Percentiles rank a stretch among this genome's conserved stretches.
These are phyloP conservation scores for Holothuria scabra DNA, from an alignment of 53 echinoderm and acorn worm species.

Conservation along the genomic window DNA sequence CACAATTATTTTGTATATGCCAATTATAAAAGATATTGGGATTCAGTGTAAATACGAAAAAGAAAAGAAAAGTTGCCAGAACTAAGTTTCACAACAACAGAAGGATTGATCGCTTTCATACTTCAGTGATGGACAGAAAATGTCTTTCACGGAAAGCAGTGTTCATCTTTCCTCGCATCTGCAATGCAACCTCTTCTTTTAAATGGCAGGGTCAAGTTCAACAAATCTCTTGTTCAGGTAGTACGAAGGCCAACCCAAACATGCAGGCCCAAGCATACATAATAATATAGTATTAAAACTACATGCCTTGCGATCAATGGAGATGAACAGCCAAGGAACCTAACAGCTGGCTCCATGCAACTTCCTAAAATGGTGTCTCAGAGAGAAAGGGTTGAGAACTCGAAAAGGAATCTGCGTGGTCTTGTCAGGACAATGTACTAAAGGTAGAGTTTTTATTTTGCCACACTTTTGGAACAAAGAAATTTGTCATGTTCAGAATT, in stretches of 20 bases:
- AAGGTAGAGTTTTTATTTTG: not conserved
- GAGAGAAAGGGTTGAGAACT: conserved; percentile 14
- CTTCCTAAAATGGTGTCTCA: conserved; percentile 43
- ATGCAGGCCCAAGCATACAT: not conserved
- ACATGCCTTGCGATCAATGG: not conserved
- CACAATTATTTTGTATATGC: too few relatives aligned
- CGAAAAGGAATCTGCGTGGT: conserved; percentile 34
- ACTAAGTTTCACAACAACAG: too few relatives aligned
- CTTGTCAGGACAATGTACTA: conserved; percentile 7
- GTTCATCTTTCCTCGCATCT: not conserved
- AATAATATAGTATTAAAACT: conserved; percentile 5
- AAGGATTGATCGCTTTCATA: too few relatives aligned
- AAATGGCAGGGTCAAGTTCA: conserved; percentile 23
- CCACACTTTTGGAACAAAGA: conserved; percentile 32
- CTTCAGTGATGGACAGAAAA: too few relatives aligned
- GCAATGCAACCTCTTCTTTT: not conserved
- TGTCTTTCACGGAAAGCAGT: too few relatives aligned
- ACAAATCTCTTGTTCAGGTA: not conserved
- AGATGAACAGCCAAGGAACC: not conserved
- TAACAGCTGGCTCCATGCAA: conserved; percentile 5
- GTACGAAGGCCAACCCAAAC: too few relatives aligned
- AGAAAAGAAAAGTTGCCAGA: too few relatives aligned
- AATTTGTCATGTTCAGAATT: conserved; percentile 36
- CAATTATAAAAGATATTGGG: too few relatives aligned
- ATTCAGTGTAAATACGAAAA: too few relatives aligned